These are phyloP conservation scores for Trissolcus japonicus DNA, from an alignment of 2,888 invertebrate genomes.

Conservation along the genomic window DNA sequence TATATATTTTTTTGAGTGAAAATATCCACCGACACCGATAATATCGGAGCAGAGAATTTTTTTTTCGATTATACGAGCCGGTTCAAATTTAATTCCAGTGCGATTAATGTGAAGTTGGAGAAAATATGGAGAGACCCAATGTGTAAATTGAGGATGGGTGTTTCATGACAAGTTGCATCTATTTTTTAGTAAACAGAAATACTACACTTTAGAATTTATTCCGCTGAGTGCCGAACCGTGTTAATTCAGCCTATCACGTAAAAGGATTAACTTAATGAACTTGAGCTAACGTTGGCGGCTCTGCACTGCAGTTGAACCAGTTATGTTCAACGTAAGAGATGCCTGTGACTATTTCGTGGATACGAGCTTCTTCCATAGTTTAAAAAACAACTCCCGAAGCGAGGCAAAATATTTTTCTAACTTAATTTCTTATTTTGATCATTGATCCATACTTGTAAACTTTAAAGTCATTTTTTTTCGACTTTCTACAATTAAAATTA, in stretches of 20 bases:
- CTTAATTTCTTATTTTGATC: background rate
- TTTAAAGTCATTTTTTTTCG: background rate
- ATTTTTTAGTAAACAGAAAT: constrained; percentile 32
- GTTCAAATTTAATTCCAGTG: background rate
- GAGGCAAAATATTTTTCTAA: background rate
- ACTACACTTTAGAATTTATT: constrained; percentile 57
- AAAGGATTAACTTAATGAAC: constrained; percentile 64
- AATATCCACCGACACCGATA: background rate
- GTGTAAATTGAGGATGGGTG: too few relatives aligned
- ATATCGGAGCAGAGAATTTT: too few relatives aligned
- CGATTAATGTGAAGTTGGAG: background rate
- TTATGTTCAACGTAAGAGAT: constrained; percentile 54
- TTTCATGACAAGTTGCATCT: too few relatives aligned
- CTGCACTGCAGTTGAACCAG: constrained; percentile 56
- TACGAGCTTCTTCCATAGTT: constrained; percentile 14
- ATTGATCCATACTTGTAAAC: background rate
- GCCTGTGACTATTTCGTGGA: constrained; percentile 58
- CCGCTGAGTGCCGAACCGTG: constrained; percentile 62
- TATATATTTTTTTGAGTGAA: constrained; percentile 5
- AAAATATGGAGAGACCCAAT: too few relatives aligned
- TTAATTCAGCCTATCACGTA: constrained; percentile 60
- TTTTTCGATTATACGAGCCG: too few relatives aligned
- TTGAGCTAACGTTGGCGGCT: constrained; percentile 57
- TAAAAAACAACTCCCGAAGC: background rate
- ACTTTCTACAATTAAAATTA: too few relatives aligned